Base-by-base conservation (phyloP, 2,888 invertebrate genomes). In the Prenolepis imparis region DNA sequence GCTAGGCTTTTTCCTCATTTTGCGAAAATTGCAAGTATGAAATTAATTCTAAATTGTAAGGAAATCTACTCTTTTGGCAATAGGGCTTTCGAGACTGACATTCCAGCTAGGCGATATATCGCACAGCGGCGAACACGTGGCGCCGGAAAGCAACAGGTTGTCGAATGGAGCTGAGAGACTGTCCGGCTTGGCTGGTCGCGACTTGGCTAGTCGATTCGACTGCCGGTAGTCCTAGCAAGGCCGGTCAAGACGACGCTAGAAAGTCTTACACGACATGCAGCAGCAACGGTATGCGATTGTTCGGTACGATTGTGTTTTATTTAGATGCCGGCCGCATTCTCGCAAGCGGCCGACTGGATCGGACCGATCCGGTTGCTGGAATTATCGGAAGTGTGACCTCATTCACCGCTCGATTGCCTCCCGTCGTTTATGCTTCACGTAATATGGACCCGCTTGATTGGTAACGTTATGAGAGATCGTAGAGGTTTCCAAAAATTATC, bases 251-350 rank as follows among this genome's bases (percentile, higher is more conserved):
- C 61, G 87, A 90, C 89, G 89, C 91, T 91, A 88, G 90, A 91
- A 91, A 91, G 90, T 91, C 84, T 83, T 86, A 85, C 55, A 21
- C 41, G 48, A 52, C 48, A 52, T 87, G 87, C 88, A 83, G 85
- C 88, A 73, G 84, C 68, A 52, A 12, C 80, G 90, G 90, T 84
- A 90, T 90, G 91, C 90, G 91, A 90, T 91, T 91, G 90, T 91
- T 91, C 87, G 75, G 59, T 73, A 88, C 88, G 91, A 91, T 91
- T 90, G 91, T 87, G 90, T 90, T 90, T 90, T 88, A 90, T 89
- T 91, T 86, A 90, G 89, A 91, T 90, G 88, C 89, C 87, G 77
- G 61, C 86, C 87, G 90, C 89, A 87, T 91, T 91, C 90, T 67
- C 83, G 52, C 28, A 61, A 48, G 68, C 66, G 44, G 2, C 12